A percentile compares a stretch with the other conserved stretches of the same genome.
Conservation (phyloP, 2,797 vertebrate species). For the Hemitrygon akajei region DNA sequence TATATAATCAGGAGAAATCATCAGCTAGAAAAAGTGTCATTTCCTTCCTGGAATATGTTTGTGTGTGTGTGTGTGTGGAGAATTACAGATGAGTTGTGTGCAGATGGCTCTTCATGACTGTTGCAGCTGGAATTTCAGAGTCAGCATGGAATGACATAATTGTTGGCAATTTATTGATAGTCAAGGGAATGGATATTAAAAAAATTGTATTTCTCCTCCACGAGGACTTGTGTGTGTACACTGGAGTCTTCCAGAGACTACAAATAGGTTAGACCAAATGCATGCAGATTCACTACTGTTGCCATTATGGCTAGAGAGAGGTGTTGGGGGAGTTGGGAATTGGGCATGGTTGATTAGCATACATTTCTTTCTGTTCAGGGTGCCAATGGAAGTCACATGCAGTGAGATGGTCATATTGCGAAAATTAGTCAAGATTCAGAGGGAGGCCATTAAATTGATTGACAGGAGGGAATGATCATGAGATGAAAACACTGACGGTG, state of each 20-base stretch:
- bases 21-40: not conserved
- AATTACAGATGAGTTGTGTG: not conserved
- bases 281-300: not conserved
- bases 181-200: not conserved
- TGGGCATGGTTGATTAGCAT: not conserved
- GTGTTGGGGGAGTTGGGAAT: not conserved
- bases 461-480: not conserved
- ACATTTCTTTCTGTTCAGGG: not conserved
- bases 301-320: not conserved
- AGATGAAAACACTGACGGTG: not conserved
- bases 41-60: not conserved
- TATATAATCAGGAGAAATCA: not conserved
- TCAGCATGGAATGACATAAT: not conserved
- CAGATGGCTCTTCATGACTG: not conserved
- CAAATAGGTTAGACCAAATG: not conserved
- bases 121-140: not conserved
- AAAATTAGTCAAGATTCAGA: not conserved
- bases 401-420: not conserved
- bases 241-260: not conserved
- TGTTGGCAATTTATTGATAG: not conserved
- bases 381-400: not conserved
- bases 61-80: not conserved
- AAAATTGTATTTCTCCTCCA: not conserved
- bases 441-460: conserved; percentile 2
- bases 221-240: not conserved